Percentiles rank a stretch among this genome's conserved stretches.
These are phyloP conservation scores for Oryzias melastigma DNA, from an alignment of 2,113 vertebrate species.

Conservation along the genomic window DNA sequence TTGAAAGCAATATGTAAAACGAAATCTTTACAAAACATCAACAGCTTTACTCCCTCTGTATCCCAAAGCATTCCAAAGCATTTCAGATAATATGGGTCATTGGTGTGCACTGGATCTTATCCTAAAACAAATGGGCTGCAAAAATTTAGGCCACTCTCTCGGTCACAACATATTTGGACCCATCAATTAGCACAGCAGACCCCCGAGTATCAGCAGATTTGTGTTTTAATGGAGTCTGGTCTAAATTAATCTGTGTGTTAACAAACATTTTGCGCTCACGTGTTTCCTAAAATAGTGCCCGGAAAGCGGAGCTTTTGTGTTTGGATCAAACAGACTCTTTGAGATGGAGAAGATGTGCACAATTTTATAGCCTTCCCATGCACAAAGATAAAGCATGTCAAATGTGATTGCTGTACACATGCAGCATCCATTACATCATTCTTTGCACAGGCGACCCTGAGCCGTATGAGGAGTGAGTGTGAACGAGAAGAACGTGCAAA, in stretches of 20 bases:
- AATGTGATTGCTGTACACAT: conserved; percentile 71
- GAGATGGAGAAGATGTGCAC: conserved; percentile 51
- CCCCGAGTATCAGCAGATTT: conserved; percentile 27
- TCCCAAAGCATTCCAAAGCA: conserved; percentile 30
- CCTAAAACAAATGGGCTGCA: conserved; percentile 55
- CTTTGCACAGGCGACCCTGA: conserved; percentile 41
- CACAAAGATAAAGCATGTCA: conserved; percentile 83
- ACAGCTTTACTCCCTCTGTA: conserved; percentile 8
- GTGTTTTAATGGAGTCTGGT: conserved; percentile 36
- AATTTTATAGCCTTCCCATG: conserved; percentile 57
- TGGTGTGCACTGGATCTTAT: conserved; percentile 34
- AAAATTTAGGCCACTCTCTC: conserved; percentile 46
- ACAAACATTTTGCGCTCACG: conserved; percentile 55
- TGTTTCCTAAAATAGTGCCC: conserved; percentile 74
- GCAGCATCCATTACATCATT: conserved; percentile 75
- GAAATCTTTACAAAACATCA: conserved; percentile 9
- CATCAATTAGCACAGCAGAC: conserved; percentile 51
- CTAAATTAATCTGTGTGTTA: conserved; percentile 45
- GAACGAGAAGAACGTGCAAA: conserved; percentile 50
- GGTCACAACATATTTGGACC: conserved; percentile 30
- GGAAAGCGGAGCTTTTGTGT: conserved; percentile 66
- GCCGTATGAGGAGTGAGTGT: conserved; percentile 43
- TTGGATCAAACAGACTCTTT: conserved; percentile 47
- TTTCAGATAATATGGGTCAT: conserved; percentile 59
- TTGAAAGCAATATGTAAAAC: not conserved